A percentile compares a stretch with the other conserved stretches of the same genome.
Evolutionary conservation across 1,140 invertebrate genomes (phyloP).

Genomic region (Pteromalus puparum): DNA sequence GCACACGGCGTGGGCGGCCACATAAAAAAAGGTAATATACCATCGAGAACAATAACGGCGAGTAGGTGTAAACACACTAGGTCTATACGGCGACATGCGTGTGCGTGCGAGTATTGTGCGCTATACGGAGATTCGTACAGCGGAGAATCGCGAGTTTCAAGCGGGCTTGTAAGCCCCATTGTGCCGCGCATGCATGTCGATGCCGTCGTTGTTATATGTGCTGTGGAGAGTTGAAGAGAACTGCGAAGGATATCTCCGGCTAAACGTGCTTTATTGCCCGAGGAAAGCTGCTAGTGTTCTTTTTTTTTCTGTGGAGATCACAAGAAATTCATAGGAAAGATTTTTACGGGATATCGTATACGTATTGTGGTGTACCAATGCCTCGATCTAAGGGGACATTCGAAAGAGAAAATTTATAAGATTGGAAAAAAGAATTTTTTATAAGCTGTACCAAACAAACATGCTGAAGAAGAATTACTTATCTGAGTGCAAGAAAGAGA

Average conservation of each 20-base stretch:
- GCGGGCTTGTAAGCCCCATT: neutral
- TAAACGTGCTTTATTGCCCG: constrained; percentile 2
- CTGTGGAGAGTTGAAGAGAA: neutral
- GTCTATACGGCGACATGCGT: neutral
- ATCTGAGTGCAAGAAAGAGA: neutral
- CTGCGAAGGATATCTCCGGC: neutral
- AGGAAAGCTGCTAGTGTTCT: neutral
- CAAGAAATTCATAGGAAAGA: neutral
- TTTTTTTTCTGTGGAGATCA: neutral
- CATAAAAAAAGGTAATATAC: constrained; percentile 44
- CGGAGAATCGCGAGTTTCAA: neutral
- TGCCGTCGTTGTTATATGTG: neutral
- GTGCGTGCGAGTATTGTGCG: neutral
- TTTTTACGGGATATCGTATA: neutral
- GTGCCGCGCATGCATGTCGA: neutral
- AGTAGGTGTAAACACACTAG: constrained; percentile 51
- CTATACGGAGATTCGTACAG: neutral
- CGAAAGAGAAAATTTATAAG: too few relatives aligned
- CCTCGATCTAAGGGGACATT: too few relatives aligned
- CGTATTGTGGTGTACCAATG: too few relatives aligned
- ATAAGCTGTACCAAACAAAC: neutral
- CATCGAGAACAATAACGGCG: constrained; percentile 41
- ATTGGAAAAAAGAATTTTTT: neutral
- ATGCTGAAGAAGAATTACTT: neutral
- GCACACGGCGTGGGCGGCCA: constrained; percentile 22